Conservation (phyloP, 2,113 vertebrate species). For the Anolis sagrei region DNA sequence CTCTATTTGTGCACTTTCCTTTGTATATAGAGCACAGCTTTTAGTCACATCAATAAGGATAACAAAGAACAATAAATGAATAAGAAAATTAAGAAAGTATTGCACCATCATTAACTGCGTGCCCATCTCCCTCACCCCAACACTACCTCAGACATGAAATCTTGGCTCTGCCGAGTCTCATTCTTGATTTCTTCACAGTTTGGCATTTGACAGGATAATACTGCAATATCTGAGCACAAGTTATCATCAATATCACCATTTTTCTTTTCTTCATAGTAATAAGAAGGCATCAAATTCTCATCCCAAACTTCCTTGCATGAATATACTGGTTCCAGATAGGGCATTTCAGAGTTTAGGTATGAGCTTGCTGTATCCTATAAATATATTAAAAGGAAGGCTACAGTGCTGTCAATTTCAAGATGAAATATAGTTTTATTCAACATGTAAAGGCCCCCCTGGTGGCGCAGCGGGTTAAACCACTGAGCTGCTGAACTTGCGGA, state of each 20-base stretch:
- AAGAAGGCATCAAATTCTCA: slow-evolving; percentile 63
- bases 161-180: slow-evolving; percentile 33
- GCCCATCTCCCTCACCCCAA: neutral
- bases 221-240: neutral
- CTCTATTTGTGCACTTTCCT: too few species aligned
- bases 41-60: neutral
- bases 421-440: neutral
- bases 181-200: slow-evolving; percentile 32
- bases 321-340: slow-evolving; percentile 66
- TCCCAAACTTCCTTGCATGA: slow-evolving; percentile 68
- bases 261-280: slow-evolving; percentile 32
- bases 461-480: too few species aligned
- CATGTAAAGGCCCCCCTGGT: too few species aligned
- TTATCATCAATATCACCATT: neutral
- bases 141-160: slow-evolving; percentile 55
- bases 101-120: neutral
- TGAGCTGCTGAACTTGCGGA: too few species aligned
- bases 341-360: slow-evolving; percentile 54
- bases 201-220: neutral
- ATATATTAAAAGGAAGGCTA: slow-evolving; percentile 30
- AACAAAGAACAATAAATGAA: neutral
- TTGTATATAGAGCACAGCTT: too few species aligned
- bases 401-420: neutral
- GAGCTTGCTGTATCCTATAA: slow-evolving; percentile 48
- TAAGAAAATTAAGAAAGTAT: neutral